Percentiles rank a stretch among this genome's conserved stretches.
phyloP scores from a whole-genome alignment of 2,888 invertebrate species.

The Lithosia quadra region DNA sequence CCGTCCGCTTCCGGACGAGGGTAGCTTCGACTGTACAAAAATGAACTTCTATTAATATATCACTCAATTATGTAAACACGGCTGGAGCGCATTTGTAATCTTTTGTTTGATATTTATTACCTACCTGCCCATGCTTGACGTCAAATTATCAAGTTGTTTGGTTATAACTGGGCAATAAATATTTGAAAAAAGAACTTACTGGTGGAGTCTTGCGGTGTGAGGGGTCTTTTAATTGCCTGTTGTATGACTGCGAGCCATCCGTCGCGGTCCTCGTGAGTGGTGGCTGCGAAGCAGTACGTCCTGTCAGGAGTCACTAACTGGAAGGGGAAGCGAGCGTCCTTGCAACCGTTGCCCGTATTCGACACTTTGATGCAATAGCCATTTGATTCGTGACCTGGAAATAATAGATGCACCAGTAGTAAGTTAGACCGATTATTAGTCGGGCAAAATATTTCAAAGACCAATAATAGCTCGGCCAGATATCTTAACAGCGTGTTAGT shows the following conservation, averaged over 20 bases:
- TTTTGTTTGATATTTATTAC: too few relatives aligned
- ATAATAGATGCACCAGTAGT: not conserved
- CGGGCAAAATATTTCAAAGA: too few relatives aligned
- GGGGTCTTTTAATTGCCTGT: slow-evolving; percentile 90
- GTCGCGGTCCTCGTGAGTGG: slow-evolving; percentile 91
- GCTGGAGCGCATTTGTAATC: too few relatives aligned
- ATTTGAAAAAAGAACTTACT: slow-evolving; percentile 79
- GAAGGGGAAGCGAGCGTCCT: slow-evolving; percentile 93
- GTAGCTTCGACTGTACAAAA: slow-evolving; percentile 89
- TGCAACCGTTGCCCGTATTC: slow-evolving; percentile 86
- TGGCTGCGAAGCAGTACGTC: slow-evolving; percentile 92
- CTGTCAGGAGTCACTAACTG: slow-evolving; percentile 93
- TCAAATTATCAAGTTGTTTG: too few relatives aligned
- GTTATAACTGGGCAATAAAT: too few relatives aligned
- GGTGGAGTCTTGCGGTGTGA: slow-evolving; percentile 92
- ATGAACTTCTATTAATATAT: not conserved
- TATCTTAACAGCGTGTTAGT: too few relatives aligned
- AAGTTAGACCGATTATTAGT: not conserved
- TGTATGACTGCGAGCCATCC: slow-evolving; percentile 93
- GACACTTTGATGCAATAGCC: slow-evolving; percentile 91
- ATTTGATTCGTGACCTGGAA: slow-evolving; percentile 89
- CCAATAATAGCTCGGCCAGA: too few relatives aligned
- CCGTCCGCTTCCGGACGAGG: slow-evolving; percentile 90
- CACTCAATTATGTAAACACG: too few relatives aligned
- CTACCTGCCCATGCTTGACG: too few relatives aligned